Base-by-base conservation (phyloP, 2,888 invertebrate species). In the Spodoptera picta region DNA sequence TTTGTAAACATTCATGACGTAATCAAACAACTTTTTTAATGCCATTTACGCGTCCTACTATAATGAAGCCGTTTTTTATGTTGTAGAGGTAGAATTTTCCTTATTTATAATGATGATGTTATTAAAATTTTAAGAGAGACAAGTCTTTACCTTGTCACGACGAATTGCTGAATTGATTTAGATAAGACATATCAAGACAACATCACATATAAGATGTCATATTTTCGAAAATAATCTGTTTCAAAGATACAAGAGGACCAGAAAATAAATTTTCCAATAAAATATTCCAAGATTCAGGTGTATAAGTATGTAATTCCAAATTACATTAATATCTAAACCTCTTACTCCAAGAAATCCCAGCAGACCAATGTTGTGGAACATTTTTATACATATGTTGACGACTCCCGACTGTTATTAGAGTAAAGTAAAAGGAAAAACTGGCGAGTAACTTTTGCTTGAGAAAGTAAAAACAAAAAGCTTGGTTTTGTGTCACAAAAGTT, bases 1-100 rank as follows among this genome's bases (percentile, higher is more conserved):
- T 79, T 79, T 65, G 70, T 77, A 79, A 80, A 80, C 73, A 79
- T 51, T 65, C 10, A 58, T 79, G 62, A 77, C 66, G 68, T 65
- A 63, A 78, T 46, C 7, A 41, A 11, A 44, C 47, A 36, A 73
- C 56, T 61, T 78, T 14, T 65, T 47, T 50, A 67, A 69, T 68
- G 42, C 52, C 60, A 46, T 65, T 65, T 65, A 41, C 59, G 60
- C 51, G 42, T 43, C 57, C 27, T 23, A 57, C 9, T 31, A 43
- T 9, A 24, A 4, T 36, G 54, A 19, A 65, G 14, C 12, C 3
- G 5, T 36, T 64, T 45, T 27, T 70, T 70, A 42, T 19, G 12
- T 43, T 9, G 10, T 9, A 10, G 55, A 14, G 44, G 10, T 9
- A 10, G 55, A 14, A 46, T 49, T 46, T 70, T 59, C 48, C 45